Evolutionary conservation across 1,140 invertebrate species (phyloP), one percentile per base, ranked within the genome.

Genomic region (Ylistrum balloti): DNA sequence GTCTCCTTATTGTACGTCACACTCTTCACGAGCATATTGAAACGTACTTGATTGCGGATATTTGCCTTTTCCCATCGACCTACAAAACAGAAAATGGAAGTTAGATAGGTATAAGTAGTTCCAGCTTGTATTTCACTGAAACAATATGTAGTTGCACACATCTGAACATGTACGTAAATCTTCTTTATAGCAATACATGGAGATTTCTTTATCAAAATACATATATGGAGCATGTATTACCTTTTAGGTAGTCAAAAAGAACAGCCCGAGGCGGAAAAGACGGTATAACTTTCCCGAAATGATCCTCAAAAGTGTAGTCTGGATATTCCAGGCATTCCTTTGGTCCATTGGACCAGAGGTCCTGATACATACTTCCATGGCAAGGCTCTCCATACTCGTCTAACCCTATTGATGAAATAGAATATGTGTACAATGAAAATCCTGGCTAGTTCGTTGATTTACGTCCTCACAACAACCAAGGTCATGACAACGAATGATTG

Each of bases 281-380:
- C 7, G 90, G 90, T 1, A 89, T 88, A 32, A 86, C 33, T 35
- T 88, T 74, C n/a, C 88, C 88, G 45, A 91, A 91, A 88, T 91
- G 88, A 22, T 91, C 41, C 13, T 91, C 90, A 33, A 91, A 91
- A 45, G 90, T 87, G 33, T 91, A 91, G 33, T 89, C 88, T 22
- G 90, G 90, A 32, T 87, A 89, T 85, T 91, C 90, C 33, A 89
- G 3, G 33, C 88, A 87, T 41, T 91, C 90, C 35, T 91, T 91
- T 0, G 88, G 88, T 0, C 86, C 86, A 45, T 91, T 91, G 33
- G 88, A 85, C 88, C 91, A 91, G 0, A 91, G 86, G 22, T 89
- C 48, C 32, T 85, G 88, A 28, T 91, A 91, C 88, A 88, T 88
- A 34, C 86, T 86, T 9, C 33, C 86, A 32, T 89, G 91, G 85